Base-by-base conservation (phyloP, 2,797 vertebrate species). In the Bryconaethiops microstoma region DNA sequence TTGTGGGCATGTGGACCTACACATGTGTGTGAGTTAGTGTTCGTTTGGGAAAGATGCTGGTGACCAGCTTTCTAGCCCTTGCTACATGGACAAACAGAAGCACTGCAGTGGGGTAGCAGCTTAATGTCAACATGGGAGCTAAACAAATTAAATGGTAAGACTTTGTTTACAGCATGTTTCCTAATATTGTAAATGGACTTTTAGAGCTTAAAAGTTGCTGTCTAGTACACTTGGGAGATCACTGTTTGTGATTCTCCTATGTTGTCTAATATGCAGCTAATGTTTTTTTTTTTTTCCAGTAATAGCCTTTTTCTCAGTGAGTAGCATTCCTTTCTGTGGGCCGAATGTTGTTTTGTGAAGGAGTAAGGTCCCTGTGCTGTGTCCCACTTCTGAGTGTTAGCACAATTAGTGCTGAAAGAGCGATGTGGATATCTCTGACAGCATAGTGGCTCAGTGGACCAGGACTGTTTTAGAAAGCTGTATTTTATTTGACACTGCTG, bases 121-220 rank as follows among this genome's bases (percentile, higher is more conserved):
- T 79, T 48, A 83, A 87, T 86, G 86, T 87, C 91, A 93, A 86
- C 90, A 96, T 96, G 96, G 96, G 96, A 92, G 95, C 95, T 89
- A 95, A 94, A 86, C 95, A 95, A 90, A 93, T 96, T 82, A 96
- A 96, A 95, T 96, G 96, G 96, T 96, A 94, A 90, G 90, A 94
- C 91, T 40, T 6, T 13, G 19, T 55, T 72, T 10, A n/a, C 17
- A 7, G 10, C 16, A 14, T 63, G 29, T 75, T 14, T 70, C 10
- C 65, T 68, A 4, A 9, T 17, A 23, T 52, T 52, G 23, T 71
- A 25, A 23, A 25, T 23, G 1, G 14, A 23, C 12, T 5, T 42
- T 16, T 52, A 25, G 45, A 52, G 3, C 68, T 70, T 70, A 25
- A 45, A 45, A 29, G 29, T 29, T 29, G 29, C 29, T 29, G 29